Evolutionary conservation across 2,797 vertebrate genomes (phyloP).

Genomic region (Nyctalus aviator): DNA sequence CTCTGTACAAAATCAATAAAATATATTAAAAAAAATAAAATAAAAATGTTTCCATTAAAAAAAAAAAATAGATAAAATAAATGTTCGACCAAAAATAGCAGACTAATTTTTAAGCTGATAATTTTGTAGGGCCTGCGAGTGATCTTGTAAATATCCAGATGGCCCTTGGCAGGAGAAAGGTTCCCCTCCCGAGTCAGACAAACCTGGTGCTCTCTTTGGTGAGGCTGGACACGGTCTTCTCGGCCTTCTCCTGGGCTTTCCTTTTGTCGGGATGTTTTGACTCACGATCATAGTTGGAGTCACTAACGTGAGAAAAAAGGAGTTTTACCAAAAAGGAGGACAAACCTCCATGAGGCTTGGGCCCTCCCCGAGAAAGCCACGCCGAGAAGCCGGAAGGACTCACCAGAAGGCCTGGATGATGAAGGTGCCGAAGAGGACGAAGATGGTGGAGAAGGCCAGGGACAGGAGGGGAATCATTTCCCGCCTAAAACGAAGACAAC

Average conservation of each 20-base stretch:
- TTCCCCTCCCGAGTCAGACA: neutral
- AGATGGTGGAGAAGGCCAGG: conserved; percentile 96
- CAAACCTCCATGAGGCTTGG: fast-evolving
- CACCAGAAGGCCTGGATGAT: conserved; percentile 98
- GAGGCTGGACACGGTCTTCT: conserved; percentile 87
- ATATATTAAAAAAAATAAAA: too few species aligned
- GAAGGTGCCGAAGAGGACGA: conserved; percentile 98
- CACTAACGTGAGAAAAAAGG: conserved; percentile 86
- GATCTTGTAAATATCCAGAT: too few species aligned
- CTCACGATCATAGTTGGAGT: conserved; percentile 94
- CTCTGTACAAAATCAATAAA: too few species aligned
- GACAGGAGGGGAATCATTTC: conserved; percentile 99
- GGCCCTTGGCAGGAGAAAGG: too few species aligned
- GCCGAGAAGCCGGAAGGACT: neutral
- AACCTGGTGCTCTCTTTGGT: conserved; percentile 89
- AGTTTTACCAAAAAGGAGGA: neutral
- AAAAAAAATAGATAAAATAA: too few species aligned
- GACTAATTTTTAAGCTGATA: too few species aligned
- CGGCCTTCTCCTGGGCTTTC: conserved; percentile 84
- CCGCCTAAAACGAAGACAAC: conserved; percentile 89
- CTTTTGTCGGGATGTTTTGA: conserved; percentile 91
- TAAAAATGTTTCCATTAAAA: too few species aligned
- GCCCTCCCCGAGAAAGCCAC: fast-evolving
- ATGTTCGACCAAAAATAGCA: too few species aligned
- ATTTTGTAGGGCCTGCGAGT: too few species aligned